Base-by-base conservation (phyloP, 2,888 invertebrate species). In the Zelleria hepariella region DNA sequence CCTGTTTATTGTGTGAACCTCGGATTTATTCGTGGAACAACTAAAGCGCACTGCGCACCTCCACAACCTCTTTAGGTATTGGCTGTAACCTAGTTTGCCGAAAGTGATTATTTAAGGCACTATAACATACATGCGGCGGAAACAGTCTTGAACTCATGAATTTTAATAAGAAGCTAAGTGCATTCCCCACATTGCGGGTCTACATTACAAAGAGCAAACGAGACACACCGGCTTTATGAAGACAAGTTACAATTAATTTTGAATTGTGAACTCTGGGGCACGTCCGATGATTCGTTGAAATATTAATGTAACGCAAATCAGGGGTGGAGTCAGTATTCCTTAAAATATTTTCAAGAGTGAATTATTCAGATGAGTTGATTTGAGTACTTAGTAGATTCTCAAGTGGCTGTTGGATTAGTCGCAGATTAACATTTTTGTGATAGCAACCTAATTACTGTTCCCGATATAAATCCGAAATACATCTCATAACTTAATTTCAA, bases 261-360 rank as follows among this genome's bases (percentile, higher is more conserved):
- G 23, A 47, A 53, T 59, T 53, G 26, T 52, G 51, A 49, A 49
- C n/a, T 53, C 24, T 53, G 23, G 24, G 21, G 74, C 75, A 74
- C 74, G 78, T 78, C 72, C 72, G 67, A 74, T 81, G 82, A 82
- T 83, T 82, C 78, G 68, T 74, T 69, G 74, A 76, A 78, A 81
- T 82, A 83, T 82, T n/a, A n/a, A n/a, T n/a, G 3, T 77, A 83
- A 84, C 80, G 80, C 78, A 77, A 75, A 75, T 73, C 51, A 51
- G 51, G 51, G 51, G 10, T 20, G 51, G 21, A 51, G 51, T 23
- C n/a, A 21, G 1, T 18, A 2, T 42, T n/a, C n/a, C n/a, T 10
- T 42, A 42, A 32, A 42, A 10, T 42, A 15, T 42, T 42, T 42
- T 15, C 10, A 42, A 10, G 15, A 10, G 15, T 42, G 32, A 42